Conservation (phyloP, 2,113 vertebrate species). For the Choloepus hoffmanni region DNA sequence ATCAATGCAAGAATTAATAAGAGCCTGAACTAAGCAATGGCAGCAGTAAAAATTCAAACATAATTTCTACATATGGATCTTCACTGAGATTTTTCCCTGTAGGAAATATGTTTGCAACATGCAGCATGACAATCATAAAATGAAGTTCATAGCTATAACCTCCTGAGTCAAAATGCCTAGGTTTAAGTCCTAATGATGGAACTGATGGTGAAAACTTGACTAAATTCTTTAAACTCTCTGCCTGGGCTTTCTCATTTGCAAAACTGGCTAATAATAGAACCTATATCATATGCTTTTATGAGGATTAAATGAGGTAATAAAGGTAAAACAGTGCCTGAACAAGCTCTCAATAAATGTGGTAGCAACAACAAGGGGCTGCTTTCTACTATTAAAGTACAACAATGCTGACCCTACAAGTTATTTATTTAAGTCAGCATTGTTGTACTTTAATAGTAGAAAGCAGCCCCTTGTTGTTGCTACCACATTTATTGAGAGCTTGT, state of each 20-base stretch:
- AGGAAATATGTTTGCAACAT: slow-evolving; percentile 15
- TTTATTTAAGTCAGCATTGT: neutral
- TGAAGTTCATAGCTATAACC: neutral
- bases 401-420: neutral
- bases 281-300: neutral
- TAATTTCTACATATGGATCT: neutral
- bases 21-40: slow-evolving; percentile 7
- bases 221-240: slow-evolving; percentile 36
- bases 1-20: neutral
- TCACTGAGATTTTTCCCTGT: neutral
- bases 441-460: neutral
- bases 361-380: neutral
- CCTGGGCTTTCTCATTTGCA: neutral
- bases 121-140: slow-evolving; percentile 40
- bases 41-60: slow-evolving; percentile 27
- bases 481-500: slow-evolving; percentile 5
- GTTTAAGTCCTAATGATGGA: neutral
- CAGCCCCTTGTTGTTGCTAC: neutral
- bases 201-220: neutral
- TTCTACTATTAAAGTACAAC: neutral
- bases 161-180: neutral
- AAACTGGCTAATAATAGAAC: slow-evolving; percentile 30
- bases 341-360: slow-evolving; percentile 8
- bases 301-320: neutral
- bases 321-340: neutral